These are phyloP conservation scores for Phyllotreta striolata DNA, from an alignment of 2,888 invertebrate genomes.

Conservation along the genomic window DNA sequence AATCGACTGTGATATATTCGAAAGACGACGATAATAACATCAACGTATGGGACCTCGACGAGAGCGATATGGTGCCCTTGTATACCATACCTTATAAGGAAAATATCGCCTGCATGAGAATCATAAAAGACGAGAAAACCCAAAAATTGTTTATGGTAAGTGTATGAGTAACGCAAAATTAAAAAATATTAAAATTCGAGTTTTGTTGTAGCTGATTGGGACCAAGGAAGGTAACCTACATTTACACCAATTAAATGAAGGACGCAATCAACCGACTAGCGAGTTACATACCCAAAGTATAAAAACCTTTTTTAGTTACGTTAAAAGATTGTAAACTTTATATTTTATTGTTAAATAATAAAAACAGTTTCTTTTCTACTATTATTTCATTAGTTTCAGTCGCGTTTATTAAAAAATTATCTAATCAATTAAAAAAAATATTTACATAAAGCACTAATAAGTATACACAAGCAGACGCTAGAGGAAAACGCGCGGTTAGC, in stretches of 20 bases:
- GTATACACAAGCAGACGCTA: neutral
- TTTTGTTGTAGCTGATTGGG: conserved; percentile 61
- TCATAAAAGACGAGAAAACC: conserved; percentile 56
- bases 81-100: conserved; percentile 60
- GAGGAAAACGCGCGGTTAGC: neutral
- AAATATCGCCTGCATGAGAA: conserved; percentile 59
- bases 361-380: conserved; percentile 2
- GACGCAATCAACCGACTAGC: conserved; percentile 57
- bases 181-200: too few relatives aligned
- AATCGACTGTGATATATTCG: conserved; percentile 64
- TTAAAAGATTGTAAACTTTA: conserved; percentile 56
- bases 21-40: conserved; percentile 61
- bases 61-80: conserved; percentile 63
- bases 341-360: conserved; percentile 11
- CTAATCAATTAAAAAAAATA: neutral
- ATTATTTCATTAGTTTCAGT: too few relatives aligned
- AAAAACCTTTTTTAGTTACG: conserved; percentile 62
- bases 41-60: conserved; percentile 65
- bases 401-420: conserved; percentile 2
- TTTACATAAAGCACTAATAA: conserved; percentile 2
- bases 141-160: conserved; percentile 62
- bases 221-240: conserved; percentile 60
- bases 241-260: conserved; percentile 61
- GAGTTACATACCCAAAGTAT: conserved; percentile 59
- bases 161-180: neutral